phyloP scores from a whole-genome alignment of 2,797 vertebrate species.

The Sylvia borin region DNA sequence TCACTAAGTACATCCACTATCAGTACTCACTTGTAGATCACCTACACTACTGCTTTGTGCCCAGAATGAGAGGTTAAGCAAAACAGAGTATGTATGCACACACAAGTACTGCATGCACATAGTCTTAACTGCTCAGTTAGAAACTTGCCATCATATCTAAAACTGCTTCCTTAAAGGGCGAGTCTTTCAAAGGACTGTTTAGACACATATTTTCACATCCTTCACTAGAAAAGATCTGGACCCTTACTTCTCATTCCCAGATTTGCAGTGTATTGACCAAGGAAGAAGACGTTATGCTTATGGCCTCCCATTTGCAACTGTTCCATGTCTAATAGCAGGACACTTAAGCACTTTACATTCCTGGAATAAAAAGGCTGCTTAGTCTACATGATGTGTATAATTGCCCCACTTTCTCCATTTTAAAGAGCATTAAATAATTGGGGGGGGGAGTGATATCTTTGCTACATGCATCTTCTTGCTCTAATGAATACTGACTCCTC shows the following conservation, averaged over 20 bases:
- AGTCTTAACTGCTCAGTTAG: not conserved
- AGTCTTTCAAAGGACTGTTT: not conserved
- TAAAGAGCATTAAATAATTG: not conserved
- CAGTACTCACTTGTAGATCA: not conserved
- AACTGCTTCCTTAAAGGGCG: not conserved
- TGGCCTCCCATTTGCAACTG: not conserved
- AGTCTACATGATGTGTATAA: not conserved
- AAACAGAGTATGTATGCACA: not conserved
- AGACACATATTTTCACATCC: not conserved
- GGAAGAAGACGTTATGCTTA: not conserved
- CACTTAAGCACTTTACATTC: not conserved
- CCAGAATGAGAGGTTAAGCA: not conserved
- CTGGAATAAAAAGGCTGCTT: not conserved
- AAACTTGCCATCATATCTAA: not conserved
- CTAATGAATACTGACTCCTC: not conserved
- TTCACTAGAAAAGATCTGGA: not conserved
- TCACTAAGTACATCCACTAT: not conserved
- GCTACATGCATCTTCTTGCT: not conserved
- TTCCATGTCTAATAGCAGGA: rapidly evolving
- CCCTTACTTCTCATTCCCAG: not conserved
- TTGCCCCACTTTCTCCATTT: not conserved
- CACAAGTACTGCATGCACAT: not conserved
- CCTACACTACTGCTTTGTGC: not conserved
- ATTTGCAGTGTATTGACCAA: not conserved
- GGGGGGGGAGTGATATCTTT: not conserved